phyloP scores from a whole-genome alignment of 2,113 vertebrate genomes.

The Coturnix japonica region DNA sequence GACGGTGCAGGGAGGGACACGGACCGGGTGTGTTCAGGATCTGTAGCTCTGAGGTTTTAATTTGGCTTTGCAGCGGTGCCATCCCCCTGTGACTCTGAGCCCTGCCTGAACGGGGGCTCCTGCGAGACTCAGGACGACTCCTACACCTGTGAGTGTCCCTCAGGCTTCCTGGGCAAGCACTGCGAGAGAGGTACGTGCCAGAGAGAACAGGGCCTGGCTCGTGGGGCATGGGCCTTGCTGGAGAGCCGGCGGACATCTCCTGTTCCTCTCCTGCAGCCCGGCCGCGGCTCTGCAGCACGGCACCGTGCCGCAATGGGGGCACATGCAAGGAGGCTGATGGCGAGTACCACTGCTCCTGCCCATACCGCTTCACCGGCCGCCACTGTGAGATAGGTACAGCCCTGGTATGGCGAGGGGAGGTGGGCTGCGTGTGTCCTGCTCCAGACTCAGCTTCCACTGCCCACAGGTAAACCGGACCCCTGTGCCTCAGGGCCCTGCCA shows the following conservation, averaged over 20 bases:
- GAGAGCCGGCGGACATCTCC: background rate
- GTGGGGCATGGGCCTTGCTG: background rate
- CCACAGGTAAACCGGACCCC: constrained; percentile 92
- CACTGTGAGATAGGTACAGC: constrained; percentile 94
- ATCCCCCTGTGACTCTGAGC: constrained; percentile 94
- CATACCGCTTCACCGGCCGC: constrained; percentile 93
- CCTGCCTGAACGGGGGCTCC: constrained; percentile 94
- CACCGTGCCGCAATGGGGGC: constrained; percentile 93
- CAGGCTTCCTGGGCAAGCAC: constrained; percentile 88
- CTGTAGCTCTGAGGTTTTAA: background rate
- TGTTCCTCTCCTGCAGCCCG: constrained; percentile 80
- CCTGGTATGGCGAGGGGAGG: background rate
- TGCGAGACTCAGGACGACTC: constrained; percentile 87
- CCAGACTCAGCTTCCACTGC: background rate
- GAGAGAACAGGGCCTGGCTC: background rate
- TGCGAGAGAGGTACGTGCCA: constrained; percentile 90
- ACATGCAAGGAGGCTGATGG: constrained; percentile 88
- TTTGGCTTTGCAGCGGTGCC: constrained; percentile 87
- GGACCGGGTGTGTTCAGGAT: fast-evolving
- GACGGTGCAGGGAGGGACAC: background rate
- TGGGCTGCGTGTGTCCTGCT: fast-evolving
- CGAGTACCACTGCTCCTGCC: constrained; percentile 91
- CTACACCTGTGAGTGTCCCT: constrained; percentile 90
- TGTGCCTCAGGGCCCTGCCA: constrained; percentile 93
- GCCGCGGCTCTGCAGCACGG: constrained; percentile 88